A percentile compares a stretch with the other conserved stretches of the same genome.
Conservation (phyloP, 2,888 invertebrate species). For the Platerodrilus igneus region DNA sequence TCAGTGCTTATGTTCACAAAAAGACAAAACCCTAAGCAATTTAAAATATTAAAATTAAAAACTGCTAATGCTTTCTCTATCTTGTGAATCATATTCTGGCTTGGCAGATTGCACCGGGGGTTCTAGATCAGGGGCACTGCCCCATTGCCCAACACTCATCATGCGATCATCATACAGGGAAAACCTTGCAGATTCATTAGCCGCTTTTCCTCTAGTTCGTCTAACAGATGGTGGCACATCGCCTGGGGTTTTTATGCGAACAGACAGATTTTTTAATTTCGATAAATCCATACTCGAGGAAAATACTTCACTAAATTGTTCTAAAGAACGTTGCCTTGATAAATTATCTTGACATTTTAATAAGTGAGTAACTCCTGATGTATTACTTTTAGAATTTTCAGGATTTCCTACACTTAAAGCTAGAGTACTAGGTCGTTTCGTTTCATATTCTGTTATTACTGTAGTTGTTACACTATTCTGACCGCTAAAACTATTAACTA, state of each 20-base stretch:
- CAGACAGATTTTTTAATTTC: constrained; percentile 67
- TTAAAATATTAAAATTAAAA: constrained; percentile 39
- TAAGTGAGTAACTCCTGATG: constrained; percentile 44
- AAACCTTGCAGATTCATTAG: constrained; percentile 60
- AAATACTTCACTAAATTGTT: constrained; percentile 72
- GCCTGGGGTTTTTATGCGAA: constrained; percentile 75
- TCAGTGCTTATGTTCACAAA: too few relatives aligned
- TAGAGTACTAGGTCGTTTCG: constrained; percentile 47
- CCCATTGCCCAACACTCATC: constrained; percentile 59
- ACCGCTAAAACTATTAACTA: constrained; percentile 49
- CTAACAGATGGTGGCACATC: constrained; percentile 76
- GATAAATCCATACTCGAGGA: constrained; percentile 63
- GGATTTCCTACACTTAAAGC: constrained; percentile 41
- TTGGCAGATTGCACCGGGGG: constrained; percentile 31
- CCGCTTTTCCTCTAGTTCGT: constrained; percentile 62
- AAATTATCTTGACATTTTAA: constrained; percentile 45
- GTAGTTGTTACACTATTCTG: constrained; percentile 51
- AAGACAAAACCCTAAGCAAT: constrained; percentile 5
- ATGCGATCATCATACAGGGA: constrained; percentile 86
- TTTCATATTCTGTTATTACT: constrained; percentile 37
- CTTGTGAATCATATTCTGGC: constrained; percentile 30
- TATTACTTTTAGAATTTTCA: constrained; percentile 28
- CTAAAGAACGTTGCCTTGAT: constrained; percentile 64
- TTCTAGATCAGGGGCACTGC: constrained; percentile 47
- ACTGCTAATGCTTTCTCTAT: constrained; percentile 48